These are phyloP conservation scores for Hormiphora californensis DNA, from an alignment of 37 sponge, comb jelly and placozoan species.

Conservation along the genomic window DNA sequence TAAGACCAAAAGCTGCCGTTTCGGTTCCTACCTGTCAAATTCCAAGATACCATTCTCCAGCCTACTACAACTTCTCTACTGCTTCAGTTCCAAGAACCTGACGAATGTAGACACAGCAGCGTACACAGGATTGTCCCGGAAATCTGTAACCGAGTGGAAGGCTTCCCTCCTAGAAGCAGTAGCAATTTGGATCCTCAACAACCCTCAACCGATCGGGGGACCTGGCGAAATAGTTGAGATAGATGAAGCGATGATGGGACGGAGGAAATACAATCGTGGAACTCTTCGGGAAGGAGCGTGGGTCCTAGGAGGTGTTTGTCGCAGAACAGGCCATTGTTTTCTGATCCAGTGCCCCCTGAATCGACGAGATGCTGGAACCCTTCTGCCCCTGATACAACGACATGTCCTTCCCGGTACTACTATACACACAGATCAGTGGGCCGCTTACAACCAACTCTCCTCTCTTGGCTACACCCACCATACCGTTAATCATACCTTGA, in stretches of 20 bases:
- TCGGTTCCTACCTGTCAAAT: no score
- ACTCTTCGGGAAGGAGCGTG: not conserved
- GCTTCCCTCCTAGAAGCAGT: no score
- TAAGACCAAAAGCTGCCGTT: no score
- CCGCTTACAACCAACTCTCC: not conserved
- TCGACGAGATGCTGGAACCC: not conserved
- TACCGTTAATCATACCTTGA: no score
- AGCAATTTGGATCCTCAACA: no score
- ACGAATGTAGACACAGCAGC: no score
- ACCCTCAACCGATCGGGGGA: not conserved
- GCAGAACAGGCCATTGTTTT: not conserved
- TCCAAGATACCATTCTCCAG: no score
- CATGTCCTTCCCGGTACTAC: slow-evolving; percentile 22
- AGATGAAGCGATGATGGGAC: slow-evolving; percentile 30
- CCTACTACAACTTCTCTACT: no score
- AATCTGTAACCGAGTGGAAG: no score
- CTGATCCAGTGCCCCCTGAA: not conserved
- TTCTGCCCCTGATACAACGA: not conserved
- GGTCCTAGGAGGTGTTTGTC: slow-evolving; percentile 13
- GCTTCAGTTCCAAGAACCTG: no score
- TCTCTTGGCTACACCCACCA: not conserved
- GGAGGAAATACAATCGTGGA: not conserved
- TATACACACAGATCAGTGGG: not conserved
- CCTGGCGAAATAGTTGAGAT: slow-evolving; percentile 11
- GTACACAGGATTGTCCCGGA: no score